These are phyloP conservation scores for Gallinago media DNA, from an alignment of 2,113 vertebrate genomes.

Conservation along the genomic window DNA sequence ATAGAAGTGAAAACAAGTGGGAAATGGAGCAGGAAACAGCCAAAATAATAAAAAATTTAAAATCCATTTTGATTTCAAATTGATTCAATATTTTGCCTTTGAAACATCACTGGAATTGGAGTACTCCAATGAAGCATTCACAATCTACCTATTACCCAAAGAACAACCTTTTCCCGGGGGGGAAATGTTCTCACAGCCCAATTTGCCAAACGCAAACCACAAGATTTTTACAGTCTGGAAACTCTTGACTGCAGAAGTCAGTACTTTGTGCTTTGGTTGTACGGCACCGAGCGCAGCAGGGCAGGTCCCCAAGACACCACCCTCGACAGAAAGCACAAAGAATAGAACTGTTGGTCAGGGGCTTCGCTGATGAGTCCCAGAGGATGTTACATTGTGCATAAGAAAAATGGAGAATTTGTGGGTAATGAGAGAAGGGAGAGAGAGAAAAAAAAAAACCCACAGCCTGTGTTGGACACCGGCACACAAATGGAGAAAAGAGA, in stretches of 20 bases:
- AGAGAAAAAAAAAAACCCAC: not conserved
- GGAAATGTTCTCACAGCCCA: slow-evolving; percentile 8
- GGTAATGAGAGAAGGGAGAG: slow-evolving; percentile 2
- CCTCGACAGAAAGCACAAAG: not conserved
- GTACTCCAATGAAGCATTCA: slow-evolving; percentile 31
- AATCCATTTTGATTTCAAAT: slow-evolving; percentile 60
- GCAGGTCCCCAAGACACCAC: not conserved
- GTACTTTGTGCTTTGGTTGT: not conserved
- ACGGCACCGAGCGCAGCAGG: not conserved
- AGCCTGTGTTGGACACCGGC: not conserved
- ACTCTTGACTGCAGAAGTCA: not conserved
- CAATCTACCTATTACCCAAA: slow-evolving; percentile 46
- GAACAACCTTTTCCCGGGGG: not conserved
- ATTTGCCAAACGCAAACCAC: not conserved
- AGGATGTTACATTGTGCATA: not conserved
- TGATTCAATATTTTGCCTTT: slow-evolving; percentile 61
- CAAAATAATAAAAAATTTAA: slow-evolving; percentile 61
- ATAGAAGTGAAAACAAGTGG: slow-evolving; percentile 52
- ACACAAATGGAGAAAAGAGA: slow-evolving; percentile 5
- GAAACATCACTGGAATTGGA: slow-evolving; percentile 52
- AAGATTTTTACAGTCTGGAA: not conserved
- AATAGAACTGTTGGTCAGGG: not conserved
- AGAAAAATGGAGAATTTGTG: slow-evolving; percentile 25
- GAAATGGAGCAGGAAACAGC: slow-evolving; percentile 42
- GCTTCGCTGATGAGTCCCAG: not conserved